Base-by-base conservation (phyloP, 2,797 vertebrate species). In the Ctenosaura bakeri region DNA sequence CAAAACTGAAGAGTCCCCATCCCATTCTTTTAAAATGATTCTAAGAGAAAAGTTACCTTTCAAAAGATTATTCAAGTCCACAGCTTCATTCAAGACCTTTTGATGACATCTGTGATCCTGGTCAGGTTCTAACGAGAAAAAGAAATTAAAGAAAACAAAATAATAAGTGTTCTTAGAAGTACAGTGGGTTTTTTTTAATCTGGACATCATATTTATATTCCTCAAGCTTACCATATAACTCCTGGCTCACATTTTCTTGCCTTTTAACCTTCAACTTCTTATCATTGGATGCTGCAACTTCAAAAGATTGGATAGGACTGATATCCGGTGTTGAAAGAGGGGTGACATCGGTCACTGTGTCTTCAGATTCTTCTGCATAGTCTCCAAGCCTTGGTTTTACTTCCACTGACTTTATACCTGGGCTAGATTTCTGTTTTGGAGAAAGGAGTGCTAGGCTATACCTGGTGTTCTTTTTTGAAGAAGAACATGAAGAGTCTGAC, bases 321-420 rank as follows among this genome's bases (percentile, higher is more conserved):
- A 96, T 97, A 88, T 98, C 98, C 64, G 98, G 98, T 84, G 98
- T 98, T 29, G 98, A 99, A 18, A 98, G 96, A 83, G 98, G 98
- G 77, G 98, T 99, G 79, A 98, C 98, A 0, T 99, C 98, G 20
- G 98, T 99, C 91, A 98, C 98, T 0, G 98, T 98, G 87, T 98
- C 98, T 90, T 98, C 98, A 1, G 98, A 98, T 73, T 98, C 98
- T 42, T 97, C 96, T 12, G 88, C 50, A 35, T 83, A 92, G 88
- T 97, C 95, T 89, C 90, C 81, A 1, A 90, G 87, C 84, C 93
- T 93, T 54, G 93, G 80, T 46, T 96, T 95, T 88, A 95, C 92
- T 92, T 59, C 94, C 35, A 86, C 85, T 26, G 91, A 89, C 91
- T 96, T 96, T 62, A 91, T 83, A 81, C 76, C 88, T 90, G 95